Evolutionary conservation across 1,140 invertebrate species (phyloP), one percentile per base, ranked within the genome.

Genomic region (Lasioglossum baleicum): DNA sequence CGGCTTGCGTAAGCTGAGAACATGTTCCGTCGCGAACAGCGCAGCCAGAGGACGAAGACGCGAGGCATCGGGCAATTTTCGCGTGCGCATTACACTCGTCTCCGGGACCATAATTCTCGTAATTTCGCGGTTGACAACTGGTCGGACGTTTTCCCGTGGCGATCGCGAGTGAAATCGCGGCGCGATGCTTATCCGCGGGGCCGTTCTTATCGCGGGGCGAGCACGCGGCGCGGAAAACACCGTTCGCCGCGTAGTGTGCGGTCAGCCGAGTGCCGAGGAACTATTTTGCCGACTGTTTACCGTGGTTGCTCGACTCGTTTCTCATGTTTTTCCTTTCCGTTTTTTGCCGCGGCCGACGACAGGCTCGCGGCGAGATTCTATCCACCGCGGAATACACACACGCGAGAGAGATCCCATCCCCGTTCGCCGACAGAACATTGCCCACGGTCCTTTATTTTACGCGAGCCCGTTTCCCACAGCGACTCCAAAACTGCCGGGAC

Each of bases 231-330:
- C 10, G 58, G 44, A 20, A 77, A 78, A 73, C 75, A 58, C 69
- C 51, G 71, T 64, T 51, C 65, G 51, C 17, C 66, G 20, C 66
- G 53, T 42, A 79, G 58, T 35, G 68, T 44, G 79, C 71, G 79
- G 80, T 83, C 80, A 72, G 31, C 44, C 60, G 69, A 74, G 68
- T 53, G 63, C 40, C 72, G 44, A 42, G 10, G 31, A 51, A 60
- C 82, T 67, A 84, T 83, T 74, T 80, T 65, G 81, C 44, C 64
- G 60, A 83, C 82, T 66, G 82, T 68, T 80, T 80, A 69, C 64
- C 82, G 44, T 40, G 22, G 61, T 61, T 48, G 20, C 74, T 69
- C 68, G 71, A 51, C 76, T 44, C 60, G 60, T 77, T 67, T 53
- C 56, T 75, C 72, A 10, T 42, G 77, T 78, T 75, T 72, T 81